These are phyloP conservation scores for Elephas maximus DNA, from an alignment of 2,113 vertebrate species.

Conservation along the genomic window DNA sequence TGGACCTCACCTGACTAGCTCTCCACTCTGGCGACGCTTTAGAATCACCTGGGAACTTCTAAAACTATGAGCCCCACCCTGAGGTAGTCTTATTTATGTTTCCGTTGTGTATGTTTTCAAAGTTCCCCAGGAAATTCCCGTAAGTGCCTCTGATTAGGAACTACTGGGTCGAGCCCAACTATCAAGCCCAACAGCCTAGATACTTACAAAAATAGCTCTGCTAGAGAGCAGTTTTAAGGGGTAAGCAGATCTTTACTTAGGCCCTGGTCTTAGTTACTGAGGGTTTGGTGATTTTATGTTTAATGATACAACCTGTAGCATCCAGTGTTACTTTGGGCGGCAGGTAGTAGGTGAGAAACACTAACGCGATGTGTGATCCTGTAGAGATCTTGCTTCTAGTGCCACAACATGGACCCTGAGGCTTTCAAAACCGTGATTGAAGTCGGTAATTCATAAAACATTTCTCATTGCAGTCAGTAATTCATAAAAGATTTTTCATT, in stretches of 20 bases:
- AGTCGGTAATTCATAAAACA: neutral
- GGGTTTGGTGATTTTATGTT: neutral
- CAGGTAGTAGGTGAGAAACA: neutral
- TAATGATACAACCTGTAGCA: neutral
- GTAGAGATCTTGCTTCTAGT: accelerated
- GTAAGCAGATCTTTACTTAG: neutral
- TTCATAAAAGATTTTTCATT: neutral
- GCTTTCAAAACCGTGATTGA: neutral
- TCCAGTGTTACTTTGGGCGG: neutral
- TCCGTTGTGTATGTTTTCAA: constrained; percentile 17
- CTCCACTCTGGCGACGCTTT: neutral
- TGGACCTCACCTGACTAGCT: neutral
- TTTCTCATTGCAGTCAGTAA: neutral
- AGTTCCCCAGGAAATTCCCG: neutral
- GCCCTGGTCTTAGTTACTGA: neutral
- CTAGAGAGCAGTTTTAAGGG: neutral
- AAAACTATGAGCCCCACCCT: neutral
- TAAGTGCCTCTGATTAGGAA: neutral
- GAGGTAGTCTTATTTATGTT: neutral
- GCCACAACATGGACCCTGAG: neutral
- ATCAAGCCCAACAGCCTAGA: neutral
- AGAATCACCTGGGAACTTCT: neutral
- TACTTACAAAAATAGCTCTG: neutral
- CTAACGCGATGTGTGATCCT: too few relatives aligned
- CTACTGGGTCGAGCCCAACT: neutral